Percentiles rank a stretch among this genome's conserved stretches.
phyloP scores from a whole-genome alignment of 2,888 invertebrate genomes.

The Abrostola tripartita region DNA sequence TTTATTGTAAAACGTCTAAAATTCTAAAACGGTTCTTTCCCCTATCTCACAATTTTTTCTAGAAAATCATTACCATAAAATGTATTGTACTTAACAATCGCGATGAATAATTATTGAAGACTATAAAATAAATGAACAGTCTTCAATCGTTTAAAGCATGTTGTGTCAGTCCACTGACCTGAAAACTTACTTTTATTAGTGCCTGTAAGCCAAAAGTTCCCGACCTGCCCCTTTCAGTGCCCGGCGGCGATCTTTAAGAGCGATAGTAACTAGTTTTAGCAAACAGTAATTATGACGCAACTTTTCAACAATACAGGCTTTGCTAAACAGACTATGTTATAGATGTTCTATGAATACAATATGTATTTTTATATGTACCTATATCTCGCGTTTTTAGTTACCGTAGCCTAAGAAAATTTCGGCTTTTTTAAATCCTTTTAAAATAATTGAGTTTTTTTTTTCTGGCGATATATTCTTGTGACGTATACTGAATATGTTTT shows the following conservation, averaged over 20 bases:
- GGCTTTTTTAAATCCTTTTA: no score
- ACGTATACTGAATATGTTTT: constrained; percentile 48
- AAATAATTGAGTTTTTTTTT: no score
- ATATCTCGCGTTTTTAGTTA: no score
- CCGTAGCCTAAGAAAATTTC: no score
- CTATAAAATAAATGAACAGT: not conserved
- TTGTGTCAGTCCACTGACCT: constrained; percentile 20
- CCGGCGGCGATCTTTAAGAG: constrained; percentile 13
- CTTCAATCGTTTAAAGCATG: constrained; percentile 1
- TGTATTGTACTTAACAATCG: no score
- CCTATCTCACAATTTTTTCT: no score
- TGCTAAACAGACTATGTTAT: not conserved
- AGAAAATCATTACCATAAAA: no score
- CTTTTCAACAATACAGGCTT: not conserved
- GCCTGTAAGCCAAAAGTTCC: constrained; percentile 19
- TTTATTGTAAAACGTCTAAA: no score
- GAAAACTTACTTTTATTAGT: constrained; percentile 10
- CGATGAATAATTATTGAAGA: not conserved
- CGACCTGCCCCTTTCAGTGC: constrained; percentile 28
- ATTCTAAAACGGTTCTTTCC: no score
- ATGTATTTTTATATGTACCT: no score
- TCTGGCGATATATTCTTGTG: not conserved
- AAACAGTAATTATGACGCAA: not conserved
- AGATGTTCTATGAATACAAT: no score
- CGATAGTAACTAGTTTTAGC: constrained; percentile 18